Base-by-base conservation (phyloP, 2,888 invertebrate species). In the Rambutsinella grinnellia region DNA sequence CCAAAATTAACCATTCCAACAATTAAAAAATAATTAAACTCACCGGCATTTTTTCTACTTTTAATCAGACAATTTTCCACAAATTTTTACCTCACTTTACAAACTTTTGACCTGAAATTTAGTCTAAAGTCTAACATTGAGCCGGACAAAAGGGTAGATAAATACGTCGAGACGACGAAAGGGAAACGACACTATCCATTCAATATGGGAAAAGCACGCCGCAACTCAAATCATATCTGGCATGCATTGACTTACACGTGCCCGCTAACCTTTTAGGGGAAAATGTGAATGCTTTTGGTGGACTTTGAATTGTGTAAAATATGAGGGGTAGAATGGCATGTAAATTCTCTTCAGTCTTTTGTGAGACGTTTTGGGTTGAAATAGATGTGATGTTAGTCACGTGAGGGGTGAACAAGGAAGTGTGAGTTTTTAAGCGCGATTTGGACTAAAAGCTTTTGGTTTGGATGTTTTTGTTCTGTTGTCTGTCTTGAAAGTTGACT, bases 201-300 rank as follows among this genome's bases (percentile, higher is more conserved):
- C 67, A 49, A 36, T 69, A 69, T 70, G 70, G 70, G 70, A 61
- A 51, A 58, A 71, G 71, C 71, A 71, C 71, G 71, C 71, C 71
- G 71, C 71, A 71, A 3, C 15, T 27, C 15, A 24, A 51, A 3
- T 21, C 36, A 26, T 36, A 28, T n/a, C 44, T 65, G 28, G 28
- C 36, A 36, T 53, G 28, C 53, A 61, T 24, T 6, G 21, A 15
- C 21, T n/a, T 28, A 26, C 6, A 27, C 36, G 0, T 3, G 15
- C 61, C 28, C 28, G n/a, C 13, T 24, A 69, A 44, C 36, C 44
- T 54, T 2, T n/a, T 2, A 21, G 8, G n/a, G n/a, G n/a, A n/a
- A n/a, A n/a, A n/a, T n/a, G n/a, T n/a, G n/a, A n/a, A n/a, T n/a
- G n/a, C n/a, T n/a, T n/a, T n/a, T n/a, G n/a, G n/a, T n/a, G n/a